phyloP scores from a whole-genome alignment of 1,140 invertebrate genomes.

The Aethina tumida region DNA sequence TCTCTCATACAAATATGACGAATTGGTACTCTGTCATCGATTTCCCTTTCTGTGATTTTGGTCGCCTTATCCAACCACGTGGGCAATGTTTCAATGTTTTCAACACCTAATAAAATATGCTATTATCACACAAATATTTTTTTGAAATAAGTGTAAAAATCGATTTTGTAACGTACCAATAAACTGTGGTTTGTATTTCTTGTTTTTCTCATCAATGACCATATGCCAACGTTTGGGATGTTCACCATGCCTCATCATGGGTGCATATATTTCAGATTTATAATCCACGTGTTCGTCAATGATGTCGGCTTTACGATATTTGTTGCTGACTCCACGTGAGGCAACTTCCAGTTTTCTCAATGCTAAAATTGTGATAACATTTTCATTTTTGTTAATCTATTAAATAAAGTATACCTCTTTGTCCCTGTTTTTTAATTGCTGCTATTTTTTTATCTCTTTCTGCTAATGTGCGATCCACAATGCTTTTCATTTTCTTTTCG shows the following conservation, averaged over 20 bases:
- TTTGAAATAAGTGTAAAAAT: not conserved
- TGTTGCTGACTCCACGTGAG: constrained; percentile 32
- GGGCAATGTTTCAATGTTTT: constrained; percentile 31
- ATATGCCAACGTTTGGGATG: constrained; percentile 39
- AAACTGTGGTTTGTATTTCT: constrained; percentile 35
- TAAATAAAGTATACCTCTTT: constrained; percentile 33
- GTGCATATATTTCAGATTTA: constrained; percentile 42
- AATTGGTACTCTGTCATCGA: constrained; percentile 10
- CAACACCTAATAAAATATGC: constrained; percentile 22
- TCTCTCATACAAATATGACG: constrained; percentile 44
- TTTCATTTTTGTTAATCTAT: too few species aligned
- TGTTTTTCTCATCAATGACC: constrained; percentile 38
- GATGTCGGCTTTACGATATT: constrained; percentile 34
- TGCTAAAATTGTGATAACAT: constrained; percentile 31
- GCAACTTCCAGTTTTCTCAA: constrained; percentile 43
- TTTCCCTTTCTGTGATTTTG: constrained; percentile 18
- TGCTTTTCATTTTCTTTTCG: constrained; percentile 37
- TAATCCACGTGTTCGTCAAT: constrained; percentile 37
- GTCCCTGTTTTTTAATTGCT: constrained; percentile 34
- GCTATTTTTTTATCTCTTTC: constrained; percentile 38
- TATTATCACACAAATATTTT: not conserved
- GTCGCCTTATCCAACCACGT: constrained; percentile 29
- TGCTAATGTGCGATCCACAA: constrained; percentile 36
- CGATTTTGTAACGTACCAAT: constrained; percentile 21
- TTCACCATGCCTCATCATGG: constrained; percentile 40